Percentiles rank a stretch among this genome's conserved stretches.
Evolutionary conservation across 2,888 invertebrate species (phyloP).

Genomic region (Melieria crassipennis): DNA sequence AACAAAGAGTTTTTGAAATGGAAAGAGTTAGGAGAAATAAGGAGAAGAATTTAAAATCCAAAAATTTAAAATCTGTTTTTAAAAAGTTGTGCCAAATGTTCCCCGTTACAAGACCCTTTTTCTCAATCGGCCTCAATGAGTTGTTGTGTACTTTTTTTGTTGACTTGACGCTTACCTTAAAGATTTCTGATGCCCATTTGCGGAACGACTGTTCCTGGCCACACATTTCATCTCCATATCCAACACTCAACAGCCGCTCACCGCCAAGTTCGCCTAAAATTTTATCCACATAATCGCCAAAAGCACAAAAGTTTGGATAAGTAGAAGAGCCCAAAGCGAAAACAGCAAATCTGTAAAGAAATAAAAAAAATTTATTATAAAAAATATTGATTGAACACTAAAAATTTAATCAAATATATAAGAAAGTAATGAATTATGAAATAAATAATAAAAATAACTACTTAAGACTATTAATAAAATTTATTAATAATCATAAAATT

Average conservation of each 20-base stretch:
- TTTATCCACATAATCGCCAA: conserved; percentile 92
- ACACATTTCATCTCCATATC: conserved; percentile 93
- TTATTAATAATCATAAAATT: no score
- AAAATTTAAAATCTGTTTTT: no score
- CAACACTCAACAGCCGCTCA: conserved; percentile 83
- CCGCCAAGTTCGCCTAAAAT: conserved; percentile 91
- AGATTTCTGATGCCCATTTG: conserved; percentile 90
- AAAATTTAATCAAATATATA: background rate
- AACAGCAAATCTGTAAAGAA: conserved; percentile 79
- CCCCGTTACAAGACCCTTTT: no score
- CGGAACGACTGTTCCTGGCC: conserved; percentile 95
- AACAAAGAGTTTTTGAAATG: no score
- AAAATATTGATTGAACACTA: background rate
- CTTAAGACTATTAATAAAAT: no score
- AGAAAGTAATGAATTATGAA: background rate
- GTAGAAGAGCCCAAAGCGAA: conserved; percentile 95
- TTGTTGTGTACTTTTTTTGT: no score
- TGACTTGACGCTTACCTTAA: conserved; percentile 71
- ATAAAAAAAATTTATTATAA: background rate
- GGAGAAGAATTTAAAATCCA: no score
- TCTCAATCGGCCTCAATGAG: no score
- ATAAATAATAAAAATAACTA: no score
- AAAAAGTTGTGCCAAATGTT: no score
- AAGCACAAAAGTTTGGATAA: conserved; percentile 96
- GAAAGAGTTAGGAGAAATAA: no score